Conservation (phyloP, 1,140 invertebrate species). For the Sycophila sp. region DNA sequence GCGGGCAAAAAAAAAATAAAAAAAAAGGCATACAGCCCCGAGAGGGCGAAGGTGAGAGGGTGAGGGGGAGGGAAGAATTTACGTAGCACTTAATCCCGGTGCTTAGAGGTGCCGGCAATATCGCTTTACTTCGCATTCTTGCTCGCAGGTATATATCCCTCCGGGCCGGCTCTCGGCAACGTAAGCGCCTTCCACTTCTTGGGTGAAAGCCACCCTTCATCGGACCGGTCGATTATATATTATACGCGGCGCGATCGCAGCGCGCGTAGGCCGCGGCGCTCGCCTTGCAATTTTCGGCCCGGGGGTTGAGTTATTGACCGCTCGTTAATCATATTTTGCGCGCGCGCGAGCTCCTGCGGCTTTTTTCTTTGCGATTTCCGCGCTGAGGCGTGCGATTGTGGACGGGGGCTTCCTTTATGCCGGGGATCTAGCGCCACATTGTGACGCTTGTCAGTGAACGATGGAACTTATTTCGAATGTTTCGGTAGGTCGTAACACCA, state of each 20-base stretch:
- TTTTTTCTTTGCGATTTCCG: not conserved
- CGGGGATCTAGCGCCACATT: too few relatives aligned
- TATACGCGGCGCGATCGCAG: not conserved
- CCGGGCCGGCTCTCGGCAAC: constrained; percentile 45
- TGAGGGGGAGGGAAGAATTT: constrained; percentile 54
- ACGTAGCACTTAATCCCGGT: constrained; percentile 63
- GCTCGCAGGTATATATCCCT: not conserved
- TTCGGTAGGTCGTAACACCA: too few relatives aligned
- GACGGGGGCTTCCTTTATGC: too few relatives aligned
- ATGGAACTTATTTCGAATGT: too few relatives aligned
- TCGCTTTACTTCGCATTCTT: constrained; percentile 56
- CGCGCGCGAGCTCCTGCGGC: too few relatives aligned
- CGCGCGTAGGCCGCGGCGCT: not conserved
- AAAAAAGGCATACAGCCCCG: not conserved
- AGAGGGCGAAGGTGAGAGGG: not conserved
- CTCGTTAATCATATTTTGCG: not conserved
- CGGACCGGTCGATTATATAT: constrained; percentile 46
- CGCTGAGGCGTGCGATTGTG: too few relatives aligned
- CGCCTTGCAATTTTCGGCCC: not conserved
- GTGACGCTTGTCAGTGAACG: too few relatives aligned
- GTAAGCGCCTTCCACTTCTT: not conserved
- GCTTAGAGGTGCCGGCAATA: constrained; percentile 59
- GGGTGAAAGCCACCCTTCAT: constrained; percentile 41
- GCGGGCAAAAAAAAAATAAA: constrained; percentile 20
- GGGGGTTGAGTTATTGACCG: not conserved